Conservation (phyloP, 2,113 vertebrate species). For the Vidua chalybeata region DNA sequence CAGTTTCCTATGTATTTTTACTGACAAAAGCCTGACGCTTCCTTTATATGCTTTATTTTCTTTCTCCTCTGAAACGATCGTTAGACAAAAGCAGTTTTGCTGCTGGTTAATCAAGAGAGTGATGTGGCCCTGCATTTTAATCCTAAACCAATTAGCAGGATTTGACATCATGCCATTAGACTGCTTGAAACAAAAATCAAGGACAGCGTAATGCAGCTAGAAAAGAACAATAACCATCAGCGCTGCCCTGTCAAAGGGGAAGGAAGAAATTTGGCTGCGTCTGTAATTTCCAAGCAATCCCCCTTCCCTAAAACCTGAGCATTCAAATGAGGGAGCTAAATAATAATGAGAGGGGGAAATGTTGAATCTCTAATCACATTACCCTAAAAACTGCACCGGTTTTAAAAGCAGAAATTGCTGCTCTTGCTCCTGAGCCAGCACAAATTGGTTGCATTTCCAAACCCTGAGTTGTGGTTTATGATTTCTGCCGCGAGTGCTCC, state of each 20-base stretch:
- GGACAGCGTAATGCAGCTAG: conserved; percentile 59
- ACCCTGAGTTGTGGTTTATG: neutral
- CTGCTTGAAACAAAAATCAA: conserved; percentile 71
- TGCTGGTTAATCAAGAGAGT: conserved; percentile 70
- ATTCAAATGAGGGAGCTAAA: conserved; percentile 56
- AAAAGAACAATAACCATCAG: conserved; percentile 63
- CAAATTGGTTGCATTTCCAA: neutral
- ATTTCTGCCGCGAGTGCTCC: neutral
- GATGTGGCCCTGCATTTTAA: conserved; percentile 72
- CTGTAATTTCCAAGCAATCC: conserved; percentile 56
- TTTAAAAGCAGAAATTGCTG: neutral
- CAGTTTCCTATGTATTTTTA: conserved; percentile 48
- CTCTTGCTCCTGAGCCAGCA: neutral
- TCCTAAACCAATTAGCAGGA: conserved; percentile 73
- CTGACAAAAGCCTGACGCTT: conserved; percentile 46
- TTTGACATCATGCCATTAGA: conserved; percentile 69
- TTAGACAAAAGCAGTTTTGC: conserved; percentile 69
- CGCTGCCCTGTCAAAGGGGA: conserved; percentile 51
- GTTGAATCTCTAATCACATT: conserved; percentile 32
- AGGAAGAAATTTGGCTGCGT: conserved; percentile 58
- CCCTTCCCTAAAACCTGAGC: conserved; percentile 41
- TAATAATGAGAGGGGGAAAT: conserved; percentile 42
- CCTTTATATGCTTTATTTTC: conserved; percentile 62
- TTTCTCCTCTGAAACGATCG: conserved; percentile 52
- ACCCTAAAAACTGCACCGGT: neutral